Evolutionary conservation across 2,888 invertebrate species (phyloP), one percentile per base, ranked within the genome.

Genomic region (Disparrhopalites patrizii): DNA sequence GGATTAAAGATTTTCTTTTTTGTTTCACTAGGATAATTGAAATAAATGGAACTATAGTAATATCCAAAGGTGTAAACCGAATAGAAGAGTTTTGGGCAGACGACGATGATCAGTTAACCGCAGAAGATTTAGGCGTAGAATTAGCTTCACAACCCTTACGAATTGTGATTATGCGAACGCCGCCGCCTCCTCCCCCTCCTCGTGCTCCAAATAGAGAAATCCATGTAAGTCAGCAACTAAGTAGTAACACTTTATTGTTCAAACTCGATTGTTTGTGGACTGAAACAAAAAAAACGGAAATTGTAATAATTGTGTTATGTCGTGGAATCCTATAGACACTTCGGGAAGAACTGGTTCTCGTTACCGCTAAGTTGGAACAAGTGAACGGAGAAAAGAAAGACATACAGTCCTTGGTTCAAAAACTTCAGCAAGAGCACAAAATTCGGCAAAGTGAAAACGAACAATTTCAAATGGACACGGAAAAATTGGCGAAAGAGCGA

Each of bases 361-460:
- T 86, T 52, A 81, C 84, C 38, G 81, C 83, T 65, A 82, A 85
- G 66, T 85, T 86, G 1, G 86, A 86, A 56, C 86, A 85, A 76
- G 84, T 86, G 0, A 85, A 85, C 76, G 80, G 82, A 54, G 83
- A 85, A 56, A 85, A 86, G 31, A 67, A 74, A 10, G 75, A 75
- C 23, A 69, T 76, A 56, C 76, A 76, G 62, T 64, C 74, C 2
- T 68, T 70, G 23, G 70, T 62, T 62, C 73, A 75, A 60, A 75
- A 75, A 51, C 64, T 76, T 10, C 76, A 77, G 52, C 75, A 76
- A 55, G 76, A 76, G 65, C 69, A 72, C 62, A 65, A 69, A 62
- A 38, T 70, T 52, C 68, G 72, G 66, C 69, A 73, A 25, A 71
- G 74, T 62, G 73, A 73, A 61, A 68, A 62, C 77, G 86, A 86